phyloP scores from a whole-genome alignment of 2,888 invertebrate species.

The Tubulanus polymorphus region DNA sequence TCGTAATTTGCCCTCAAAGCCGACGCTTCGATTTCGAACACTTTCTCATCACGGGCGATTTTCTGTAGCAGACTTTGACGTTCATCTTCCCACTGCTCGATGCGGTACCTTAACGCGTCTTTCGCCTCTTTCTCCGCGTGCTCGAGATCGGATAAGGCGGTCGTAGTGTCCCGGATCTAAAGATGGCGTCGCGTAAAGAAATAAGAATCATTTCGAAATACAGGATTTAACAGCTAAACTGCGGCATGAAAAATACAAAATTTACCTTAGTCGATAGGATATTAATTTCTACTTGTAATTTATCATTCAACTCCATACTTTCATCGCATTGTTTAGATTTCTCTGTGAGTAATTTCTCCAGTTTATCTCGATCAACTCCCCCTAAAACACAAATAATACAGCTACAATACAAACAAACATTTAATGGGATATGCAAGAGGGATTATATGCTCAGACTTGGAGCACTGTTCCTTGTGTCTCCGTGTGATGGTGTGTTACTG shows the following conservation, averaged over 20 bases:
- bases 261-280: conserved; percentile 23
- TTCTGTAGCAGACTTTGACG: background rate
- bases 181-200: too few relatives aligned
- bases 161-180: background rate
- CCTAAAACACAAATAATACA: too few relatives aligned
- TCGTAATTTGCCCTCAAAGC: background rate
- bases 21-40: background rate
- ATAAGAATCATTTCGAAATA: too few relatives aligned
- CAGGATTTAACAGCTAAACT: too few relatives aligned
- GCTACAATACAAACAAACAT: too few relatives aligned
- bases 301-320: conserved; percentile 12
- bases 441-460: too few relatives aligned
- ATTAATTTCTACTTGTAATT: conserved; percentile 23
- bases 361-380: conserved; percentile 26
- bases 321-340: conserved; percentile 28
- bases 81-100: background rate
- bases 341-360: conserved; percentile 31
- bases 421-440: too few relatives aligned
- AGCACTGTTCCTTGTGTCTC: too few relatives aligned
- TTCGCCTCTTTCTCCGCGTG: background rate
- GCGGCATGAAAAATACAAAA: background rate
- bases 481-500: background rate
- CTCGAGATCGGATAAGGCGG: background rate
- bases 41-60: background rate
- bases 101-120: background rate